Conservation (phyloP, 2,113 vertebrate species). For the Bos indicus region DNA sequence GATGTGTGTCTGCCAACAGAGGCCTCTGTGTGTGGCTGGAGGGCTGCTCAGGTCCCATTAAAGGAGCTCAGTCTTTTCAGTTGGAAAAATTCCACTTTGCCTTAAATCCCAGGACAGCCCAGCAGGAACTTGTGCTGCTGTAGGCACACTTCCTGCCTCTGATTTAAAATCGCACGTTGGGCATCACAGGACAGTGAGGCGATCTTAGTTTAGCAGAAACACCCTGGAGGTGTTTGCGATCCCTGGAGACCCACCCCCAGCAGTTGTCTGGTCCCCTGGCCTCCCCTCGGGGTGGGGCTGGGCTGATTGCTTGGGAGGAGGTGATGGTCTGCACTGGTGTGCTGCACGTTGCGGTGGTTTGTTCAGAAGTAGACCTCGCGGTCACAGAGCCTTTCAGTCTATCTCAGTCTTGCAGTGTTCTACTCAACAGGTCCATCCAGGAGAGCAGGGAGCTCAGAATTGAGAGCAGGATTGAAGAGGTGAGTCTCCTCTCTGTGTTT, state of each 20-base stretch:
- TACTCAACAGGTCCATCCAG: conserved; percentile 86
- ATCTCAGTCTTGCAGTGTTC: conserved; percentile 62
- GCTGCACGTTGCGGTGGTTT: not conserved
- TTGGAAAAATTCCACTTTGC: conserved; percentile 73
- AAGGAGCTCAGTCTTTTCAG: conserved; percentile 71
- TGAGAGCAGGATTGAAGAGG: conserved; percentile 95
- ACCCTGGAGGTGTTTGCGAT: not conserved
- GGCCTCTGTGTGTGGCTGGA: conserved; percentile 68
- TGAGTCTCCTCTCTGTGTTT: conserved; percentile 74
- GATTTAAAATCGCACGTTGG: not conserved
- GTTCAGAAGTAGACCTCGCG: not conserved
- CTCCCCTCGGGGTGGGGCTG: not conserved
- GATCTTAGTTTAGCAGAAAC: conserved; percentile 6
- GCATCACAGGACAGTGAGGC: not conserved
- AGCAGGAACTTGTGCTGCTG: conserved; percentile 28
- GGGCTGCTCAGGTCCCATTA: conserved; percentile 48
- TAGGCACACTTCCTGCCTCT: not conserved
- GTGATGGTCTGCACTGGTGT: not conserved
- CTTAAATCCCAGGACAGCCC: conserved; percentile 50
- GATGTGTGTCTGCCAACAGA: conserved; percentile 64
- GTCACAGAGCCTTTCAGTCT: not conserved
- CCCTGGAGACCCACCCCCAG: too few relatives aligned
- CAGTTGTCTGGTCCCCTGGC: too few relatives aligned
- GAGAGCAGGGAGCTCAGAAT: conserved; percentile 92
- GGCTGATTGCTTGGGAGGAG: not conserved